Base-by-base conservation (phyloP, 1,140 invertebrate species). In the Aradophagus sp. region DNA sequence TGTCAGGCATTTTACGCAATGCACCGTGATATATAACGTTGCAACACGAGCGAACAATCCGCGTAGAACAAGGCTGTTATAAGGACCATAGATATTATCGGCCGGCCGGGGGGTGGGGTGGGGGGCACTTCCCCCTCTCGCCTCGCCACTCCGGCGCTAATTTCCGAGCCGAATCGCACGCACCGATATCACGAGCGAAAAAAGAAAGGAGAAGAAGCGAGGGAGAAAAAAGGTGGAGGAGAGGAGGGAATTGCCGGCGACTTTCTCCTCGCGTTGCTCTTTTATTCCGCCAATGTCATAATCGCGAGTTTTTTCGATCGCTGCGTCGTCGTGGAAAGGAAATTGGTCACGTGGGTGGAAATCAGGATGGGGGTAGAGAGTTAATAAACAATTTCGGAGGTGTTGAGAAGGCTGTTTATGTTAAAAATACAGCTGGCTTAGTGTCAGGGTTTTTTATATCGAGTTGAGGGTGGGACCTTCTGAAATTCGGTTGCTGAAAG, bases 1-100 rank as follows among this genome's bases (percentile, higher is more conserved):
- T 68, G 65, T 61, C 47, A 55, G 58, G 42, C 34, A 29, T 16
- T 74, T 74, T 74, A 59, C 73, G 73, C 67, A 74, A 74, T 56
- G 52, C 62, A 20, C 47, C 38, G 53, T 65, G 61, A 74, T 74
- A 74, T 53, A 59, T 58, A 66, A 63, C 52, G 42, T 73, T 73
- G 63, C 63, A 45, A 67, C 62, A 73, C 53, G 34, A 62, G 52
- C 53, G 42, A 68, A 55, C 55, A 68, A 59, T 55, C 35, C 48
- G 48, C 34, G 41, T 55, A 61, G 47, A 59, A 61, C 48, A 45
- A 59, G 53, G 39, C 34, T 59, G 38, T 32, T 56, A 41, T 45
- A 67, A 58, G 50, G 62, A 58, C 52, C 62, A 50, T 35, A 41
- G 42, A 66, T 66, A 56, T 53, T 29, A 56, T 56, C 62, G 31